Evolutionary conservation across 2,888 invertebrate species (phyloP), one percentile per base, ranked within the genome.

Genomic region (Labia minor): DNA sequence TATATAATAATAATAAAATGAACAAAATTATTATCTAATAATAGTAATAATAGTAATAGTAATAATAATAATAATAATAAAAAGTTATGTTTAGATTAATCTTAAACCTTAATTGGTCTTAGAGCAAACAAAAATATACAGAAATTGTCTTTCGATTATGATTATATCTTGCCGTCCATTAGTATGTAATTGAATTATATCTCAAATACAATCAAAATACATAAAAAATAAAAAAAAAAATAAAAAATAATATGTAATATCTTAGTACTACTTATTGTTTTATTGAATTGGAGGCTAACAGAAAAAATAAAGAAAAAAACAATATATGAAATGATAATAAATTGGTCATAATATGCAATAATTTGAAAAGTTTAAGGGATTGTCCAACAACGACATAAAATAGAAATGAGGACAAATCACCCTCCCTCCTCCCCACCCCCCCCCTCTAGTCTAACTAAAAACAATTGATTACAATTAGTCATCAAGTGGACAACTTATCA

Each of bases 141-240:
- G 49, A 49, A n/a, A 49, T 49, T 49, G 49, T 49, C 49, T 49
- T 49, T 49, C 49, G 49, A 49, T 49, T 62, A n/a, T 21, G 63
- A 19, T 62, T 21, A 10, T 21, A 20, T 62, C 63, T 62, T 21
- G 20, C 14, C 16, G n/a, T 62, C 63, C 63, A 62, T 62, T 62
- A 19, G 20, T 62, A 8, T 21, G 20, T 62, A 62, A 62, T 62
- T 62, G 21, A 49, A 49, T 49, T 49, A 49, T 49, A 49, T 49
- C 49, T 49, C 49, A 49, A 49, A 49, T 49, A 49, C 49, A 49
- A 49, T 49, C 49, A 49, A 49, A n/a, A n/a, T n/a, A n/a, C n/a
- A n/a, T n/a, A n/a, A n/a, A n/a, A n/a, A n/a, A n/a, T n/a, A n/a
- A n/a, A n/a, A n/a, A n/a, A n/a, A n/a, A n/a, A n/a, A n/a, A n/a